Evolutionary conservation across 2,888 invertebrate genomes (phyloP).

Genomic region (Lissonota sp.): DNA sequence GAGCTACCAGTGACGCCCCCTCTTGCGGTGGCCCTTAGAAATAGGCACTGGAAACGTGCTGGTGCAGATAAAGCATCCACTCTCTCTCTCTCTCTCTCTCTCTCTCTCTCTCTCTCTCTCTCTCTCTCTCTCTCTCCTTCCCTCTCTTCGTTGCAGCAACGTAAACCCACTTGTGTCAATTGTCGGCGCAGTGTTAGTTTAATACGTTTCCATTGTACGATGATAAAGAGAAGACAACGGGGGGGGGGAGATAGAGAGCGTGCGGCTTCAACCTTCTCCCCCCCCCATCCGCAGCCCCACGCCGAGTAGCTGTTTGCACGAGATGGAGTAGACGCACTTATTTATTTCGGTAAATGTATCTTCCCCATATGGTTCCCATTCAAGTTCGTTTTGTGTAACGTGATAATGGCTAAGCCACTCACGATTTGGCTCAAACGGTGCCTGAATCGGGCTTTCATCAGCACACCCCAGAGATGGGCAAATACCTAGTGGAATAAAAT

Average conservation of each 20-base stretch:
- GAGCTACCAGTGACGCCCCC: slow-evolving; percentile 25
- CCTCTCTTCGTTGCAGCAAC: slow-evolving; percentile 22
- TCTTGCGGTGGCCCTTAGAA: slow-evolving; percentile 31
- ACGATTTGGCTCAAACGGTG: slow-evolving; percentile 42
- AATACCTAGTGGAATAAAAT: no score
- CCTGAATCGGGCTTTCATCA: neutral
- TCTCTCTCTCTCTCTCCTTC: no score
- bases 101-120: no score
- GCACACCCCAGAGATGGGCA: no score
- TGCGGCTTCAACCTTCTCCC: neutral
- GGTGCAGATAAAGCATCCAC: slow-evolving; percentile 39
- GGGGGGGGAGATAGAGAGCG: slow-evolving; percentile 10
- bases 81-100: neutral
- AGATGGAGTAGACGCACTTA: slow-evolving; percentile 55
- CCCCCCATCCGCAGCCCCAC: no score
- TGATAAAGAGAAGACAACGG: slow-evolving; percentile 39
- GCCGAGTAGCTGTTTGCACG: slow-evolving; percentile 45
- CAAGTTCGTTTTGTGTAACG: slow-evolving; percentile 32
- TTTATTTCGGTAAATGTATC: slow-evolving; percentile 56
- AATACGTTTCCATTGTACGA: slow-evolving; percentile 55
- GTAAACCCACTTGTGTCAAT: slow-evolving; percentile 59
- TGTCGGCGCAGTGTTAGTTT: slow-evolving; percentile 52
- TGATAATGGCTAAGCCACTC: slow-evolving; percentile 53
- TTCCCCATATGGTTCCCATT: slow-evolving; percentile 56
- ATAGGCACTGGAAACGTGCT: slow-evolving; percentile 44